Base-by-base conservation (phyloP, 2,113 vertebrate species). In the Puffinus mauretanicus region DNA sequence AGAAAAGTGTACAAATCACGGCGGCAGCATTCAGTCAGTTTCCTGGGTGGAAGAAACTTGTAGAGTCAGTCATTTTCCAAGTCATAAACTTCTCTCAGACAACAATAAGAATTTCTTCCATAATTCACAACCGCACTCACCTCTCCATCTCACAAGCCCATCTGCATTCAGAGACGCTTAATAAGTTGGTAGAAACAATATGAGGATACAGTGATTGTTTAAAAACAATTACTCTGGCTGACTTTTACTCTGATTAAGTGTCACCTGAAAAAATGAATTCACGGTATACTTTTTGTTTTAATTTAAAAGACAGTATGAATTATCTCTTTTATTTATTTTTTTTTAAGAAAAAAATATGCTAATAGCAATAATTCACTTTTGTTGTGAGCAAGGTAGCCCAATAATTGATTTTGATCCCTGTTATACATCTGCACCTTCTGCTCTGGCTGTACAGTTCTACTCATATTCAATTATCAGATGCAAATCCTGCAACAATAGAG, bases 91-190 rank as follows among this genome's bases (percentile, higher is more conserved):
- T 66, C 9, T 75, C 47, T 93, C 62, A 58, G 30, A 91, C 95
- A 79, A 58, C 51, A 83, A 24, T 38, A 86, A 70, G 44, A 90
- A 64, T 95, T 92, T 57, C 75, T 97, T 88, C 81, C 44, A 27
- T 72, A 81, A 93, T 97, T 96, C 81, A 93, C 85, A 93, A 76
- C 62, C 16, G 3, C 34, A 32, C 32, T 93, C 6, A 21, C 42
- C 24, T 72, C 61, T 82, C 29, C 75, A 88, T 90, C 44, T 93
- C 42, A 96, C 46, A 76, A 83, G 40, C n/a, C 78, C 40, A 90
- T 93, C 79, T 93, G 67, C 80, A 85, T 93, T 93, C 77, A 85
- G 61, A 96, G 60, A 80, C 87, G 55, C 51, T 94, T 90, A 73
- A 87, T 88, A 91, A 93, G 14, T 90, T 90, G 6, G 9, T 67